Conservation (phyloP, 2,113 vertebrate species). For the Amblyopsis rosae region DNA sequence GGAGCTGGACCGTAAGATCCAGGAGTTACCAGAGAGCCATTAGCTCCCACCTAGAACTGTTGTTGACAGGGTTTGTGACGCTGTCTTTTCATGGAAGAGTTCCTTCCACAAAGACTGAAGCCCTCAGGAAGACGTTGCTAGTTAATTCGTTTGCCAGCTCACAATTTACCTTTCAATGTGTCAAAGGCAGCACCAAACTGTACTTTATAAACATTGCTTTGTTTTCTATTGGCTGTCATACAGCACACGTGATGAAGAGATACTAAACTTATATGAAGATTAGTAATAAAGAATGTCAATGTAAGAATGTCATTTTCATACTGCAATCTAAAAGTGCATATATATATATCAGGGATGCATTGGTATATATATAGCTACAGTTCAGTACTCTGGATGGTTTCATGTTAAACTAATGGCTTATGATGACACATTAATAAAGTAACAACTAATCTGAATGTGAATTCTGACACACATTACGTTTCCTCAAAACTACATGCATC, state of each 20-base stretch:
- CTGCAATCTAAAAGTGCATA: not conserved
- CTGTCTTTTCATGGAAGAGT: constrained; percentile 1
- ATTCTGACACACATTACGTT: no score
- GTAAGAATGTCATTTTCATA: not conserved
- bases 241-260: not conserved
- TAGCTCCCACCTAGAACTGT: constrained; percentile 44
- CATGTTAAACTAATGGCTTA: no score
- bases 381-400: no score
- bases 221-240: not conserved
- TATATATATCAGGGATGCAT: no score
- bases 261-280: not conserved
- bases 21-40: constrained; percentile 51
- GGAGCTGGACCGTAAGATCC: constrained; percentile 80
- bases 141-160: constrained; percentile 16
- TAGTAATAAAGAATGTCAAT: not conserved
- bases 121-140: constrained; percentile 25
- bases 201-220: not conserved
- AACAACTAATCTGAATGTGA: no score
- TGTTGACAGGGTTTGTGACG: constrained; percentile 2
- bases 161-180: not conserved
- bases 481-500: no score
- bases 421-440: no score
- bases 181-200: no score
- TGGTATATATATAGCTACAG: no score
- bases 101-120: not conserved